These are phyloP conservation scores for Vulpes ferrilata DNA, from an alignment of 2,113 vertebrate species.

Conservation along the genomic window DNA sequence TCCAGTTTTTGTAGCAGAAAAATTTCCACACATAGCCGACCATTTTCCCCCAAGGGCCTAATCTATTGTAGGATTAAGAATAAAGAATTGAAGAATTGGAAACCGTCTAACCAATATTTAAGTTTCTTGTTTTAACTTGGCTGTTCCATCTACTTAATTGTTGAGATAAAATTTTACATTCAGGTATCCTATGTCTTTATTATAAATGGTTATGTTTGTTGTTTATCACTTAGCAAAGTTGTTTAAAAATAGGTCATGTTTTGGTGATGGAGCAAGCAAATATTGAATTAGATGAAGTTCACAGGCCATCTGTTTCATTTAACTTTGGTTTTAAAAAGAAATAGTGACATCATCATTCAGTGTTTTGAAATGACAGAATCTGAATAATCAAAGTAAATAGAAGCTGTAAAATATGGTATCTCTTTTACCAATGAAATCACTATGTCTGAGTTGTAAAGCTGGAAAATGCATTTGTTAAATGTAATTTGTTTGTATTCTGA, in stretches of 20 bases:
- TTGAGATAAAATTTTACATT: slow-evolving; percentile 47
- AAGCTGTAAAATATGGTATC: background rate
- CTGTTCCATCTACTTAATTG: slow-evolving; percentile 2
- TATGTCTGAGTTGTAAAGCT: slow-evolving; percentile 28
- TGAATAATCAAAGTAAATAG: slow-evolving; percentile 41
- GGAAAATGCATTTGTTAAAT: slow-evolving; percentile 8
- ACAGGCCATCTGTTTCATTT: background rate
- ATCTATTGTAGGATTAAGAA: background rate
- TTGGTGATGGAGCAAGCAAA: slow-evolving; percentile 17
- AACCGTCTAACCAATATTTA: background rate
- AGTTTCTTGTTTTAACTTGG: slow-evolving; percentile 28
- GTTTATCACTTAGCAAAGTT: slow-evolving; percentile 31
- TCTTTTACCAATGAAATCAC: slow-evolving; percentile 19
- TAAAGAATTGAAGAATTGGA: slow-evolving; percentile 7
- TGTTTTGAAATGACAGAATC: slow-evolving; percentile 34
- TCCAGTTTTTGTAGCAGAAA: background rate
- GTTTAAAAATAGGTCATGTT: background rate
- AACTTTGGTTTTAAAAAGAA: slow-evolving; percentile 47
- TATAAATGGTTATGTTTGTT: slow-evolving; percentile 32
- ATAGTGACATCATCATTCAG: background rate
- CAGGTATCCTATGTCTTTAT: background rate
- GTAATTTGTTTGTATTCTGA: slow-evolving; percentile 49
- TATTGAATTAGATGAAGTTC: slow-evolving; percentile 50
- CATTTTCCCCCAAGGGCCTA: background rate
- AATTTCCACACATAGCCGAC: background rate